Percentiles rank a stretch among this genome's conserved stretches.
phyloP scores from a whole-genome alignment of 2,113 vertebrate species.

The Phrynosoma platyrhinos region DNA sequence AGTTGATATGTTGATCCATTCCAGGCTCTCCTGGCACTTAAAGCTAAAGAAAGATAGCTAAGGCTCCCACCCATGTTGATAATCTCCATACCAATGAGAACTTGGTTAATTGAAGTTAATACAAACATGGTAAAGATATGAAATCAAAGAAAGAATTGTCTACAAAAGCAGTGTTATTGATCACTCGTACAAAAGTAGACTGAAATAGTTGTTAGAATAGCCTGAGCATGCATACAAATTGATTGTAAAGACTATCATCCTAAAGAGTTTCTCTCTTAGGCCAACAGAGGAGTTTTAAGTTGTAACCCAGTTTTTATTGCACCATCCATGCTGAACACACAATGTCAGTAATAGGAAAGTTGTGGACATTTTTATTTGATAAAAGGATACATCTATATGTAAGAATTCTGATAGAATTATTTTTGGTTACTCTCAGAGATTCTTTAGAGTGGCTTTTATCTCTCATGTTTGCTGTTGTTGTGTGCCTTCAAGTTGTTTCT shows the following conservation, averaged over 20 bases:
- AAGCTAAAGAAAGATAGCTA: constrained; percentile 60
- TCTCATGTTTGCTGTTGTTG: no score
- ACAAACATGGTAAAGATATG: constrained; percentile 27
- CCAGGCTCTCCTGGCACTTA: constrained; percentile 44
- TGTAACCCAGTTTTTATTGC: neutral
- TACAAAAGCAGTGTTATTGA: constrained; percentile 20
- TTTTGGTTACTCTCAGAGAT: neutral
- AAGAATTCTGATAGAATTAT: neutral
- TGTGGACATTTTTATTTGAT: constrained; percentile 19
- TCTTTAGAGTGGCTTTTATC: neutral
- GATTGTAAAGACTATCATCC: neutral
- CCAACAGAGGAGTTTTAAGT: neutral
- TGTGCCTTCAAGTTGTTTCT: no score
- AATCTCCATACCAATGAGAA: constrained; percentile 59
- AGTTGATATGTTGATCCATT: constrained; percentile 58
- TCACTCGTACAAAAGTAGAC: constrained; percentile 24
- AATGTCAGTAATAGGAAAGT: constrained; percentile 54
- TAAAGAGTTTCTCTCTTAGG: neutral
- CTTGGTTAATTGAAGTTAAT: constrained; percentile 57
- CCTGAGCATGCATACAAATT: constrained; percentile 1
- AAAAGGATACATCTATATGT: neutral
- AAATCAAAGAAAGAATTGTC: constrained; percentile 54
- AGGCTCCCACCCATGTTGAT: constrained; percentile 60
- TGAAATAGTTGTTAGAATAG: constrained; percentile 19
- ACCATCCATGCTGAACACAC: constrained; percentile 1